Evolutionary conservation across 2,113 vertebrate genomes (phyloP), one percentile per base, ranked within the genome.

Genomic region (Oryzias woworae): DNA sequence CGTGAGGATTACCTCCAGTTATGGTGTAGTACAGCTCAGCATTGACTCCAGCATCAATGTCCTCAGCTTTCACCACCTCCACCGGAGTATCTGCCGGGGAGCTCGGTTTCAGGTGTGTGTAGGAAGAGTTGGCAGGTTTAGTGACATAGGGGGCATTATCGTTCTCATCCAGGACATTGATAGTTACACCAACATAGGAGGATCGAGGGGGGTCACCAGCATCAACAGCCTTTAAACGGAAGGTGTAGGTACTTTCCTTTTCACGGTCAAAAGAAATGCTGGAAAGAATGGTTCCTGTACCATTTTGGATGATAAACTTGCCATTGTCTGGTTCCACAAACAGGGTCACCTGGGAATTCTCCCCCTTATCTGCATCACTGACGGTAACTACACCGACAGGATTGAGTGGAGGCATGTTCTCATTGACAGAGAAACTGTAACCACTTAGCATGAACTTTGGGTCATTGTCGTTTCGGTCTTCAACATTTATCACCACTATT

Each of bases 351-450:
- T 75, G 81, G 69, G 96, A 95, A 0, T 99, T 99, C 56, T 98
- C 94, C 3, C 95, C 97, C 66, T 98, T 93, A 80, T 99, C 97
- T 0, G 91, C 91, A 68, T 99, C 97, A 0, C 93, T 95, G 73
- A 99, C 96, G 0, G 96, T 99, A 69, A 99, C 97, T 78, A 99
- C 96, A 20, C 97, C 97, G 5, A 99, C 96, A 0, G 97, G 96
- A 82, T 96, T 98, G 54, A 96, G 92, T 0, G 95, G 94, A 0
- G 94, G 92, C 95, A 98, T 95, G 89, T 99, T 99, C 80, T 99
- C 96, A 77, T 92, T 94, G 67, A 99, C 96, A 0, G 97, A 99
- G 88, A 99, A 98, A 86, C 95, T 99, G 87, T 99, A 99, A 84
- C 94, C 94, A 0, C 90, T 96, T 43, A 99, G 86, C 95, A 96